Percentiles rank a stretch among this genome's conserved stretches.
phyloP scores from a whole-genome alignment of 2,797 vertebrate genomes.

The Sebastes jordani region DNA sequence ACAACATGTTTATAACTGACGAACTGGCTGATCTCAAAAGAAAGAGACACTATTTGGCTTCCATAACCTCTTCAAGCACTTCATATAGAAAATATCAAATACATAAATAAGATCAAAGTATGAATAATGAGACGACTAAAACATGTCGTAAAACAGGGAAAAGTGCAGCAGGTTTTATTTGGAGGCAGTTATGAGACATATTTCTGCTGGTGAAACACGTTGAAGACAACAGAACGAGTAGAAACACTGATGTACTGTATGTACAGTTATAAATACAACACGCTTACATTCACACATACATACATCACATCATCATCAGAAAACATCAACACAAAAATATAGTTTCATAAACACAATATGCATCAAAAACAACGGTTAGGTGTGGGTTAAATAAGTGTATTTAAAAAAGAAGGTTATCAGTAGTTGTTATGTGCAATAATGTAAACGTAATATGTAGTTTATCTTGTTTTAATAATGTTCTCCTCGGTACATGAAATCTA shows the following conservation, averaged over 20 bases:
- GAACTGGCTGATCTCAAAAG: too few species aligned
- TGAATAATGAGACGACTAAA: not conserved
- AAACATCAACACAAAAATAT: not conserved
- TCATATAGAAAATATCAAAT: not conserved
- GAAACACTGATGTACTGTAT: slow-evolving; percentile 14
- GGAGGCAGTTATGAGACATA: not conserved
- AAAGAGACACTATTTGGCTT: not conserved
- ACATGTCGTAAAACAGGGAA: not conserved
- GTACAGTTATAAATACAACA: slow-evolving; percentile 57
- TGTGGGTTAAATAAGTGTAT: not conserved
- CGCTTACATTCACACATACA: not conserved
- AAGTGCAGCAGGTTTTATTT: slow-evolving; percentile 35
- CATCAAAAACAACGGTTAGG: not conserved
- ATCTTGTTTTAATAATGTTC: too few species aligned
- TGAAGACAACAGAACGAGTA: not conserved
- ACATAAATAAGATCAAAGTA: not conserved
- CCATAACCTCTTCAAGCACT: not conserved
- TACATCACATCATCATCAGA: not conserved
- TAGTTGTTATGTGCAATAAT: slow-evolving; percentile 1
- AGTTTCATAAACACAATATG: not conserved
- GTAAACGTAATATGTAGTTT: not conserved
- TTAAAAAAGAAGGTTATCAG: not conserved
- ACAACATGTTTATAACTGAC: too few species aligned
- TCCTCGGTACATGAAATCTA: too few species aligned
- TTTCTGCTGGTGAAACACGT: not conserved